Percentiles rank a stretch among this genome's conserved stretches.
phyloP scores from a whole-genome alignment of 2,113 vertebrate genomes.

The Pipa parva region DNA sequence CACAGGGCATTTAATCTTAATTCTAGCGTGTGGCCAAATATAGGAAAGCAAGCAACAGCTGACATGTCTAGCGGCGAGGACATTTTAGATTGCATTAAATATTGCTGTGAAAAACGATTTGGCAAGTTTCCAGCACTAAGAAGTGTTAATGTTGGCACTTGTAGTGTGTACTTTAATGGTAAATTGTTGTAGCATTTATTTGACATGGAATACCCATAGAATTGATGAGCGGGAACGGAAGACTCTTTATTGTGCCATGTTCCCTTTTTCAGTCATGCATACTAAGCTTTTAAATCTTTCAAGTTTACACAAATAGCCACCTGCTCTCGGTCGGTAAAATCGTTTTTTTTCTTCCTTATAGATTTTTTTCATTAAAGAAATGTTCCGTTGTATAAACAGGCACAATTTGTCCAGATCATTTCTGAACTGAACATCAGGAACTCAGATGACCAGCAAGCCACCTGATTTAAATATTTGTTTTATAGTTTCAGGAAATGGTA shows the following conservation, averaged over 20 bases:
- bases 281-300: slow-evolving; percentile 73
- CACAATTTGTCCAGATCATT: not conserved
- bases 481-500: slow-evolving; percentile 8
- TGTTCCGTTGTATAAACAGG: slow-evolving; percentile 66
- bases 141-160: slow-evolving; percentile 92
- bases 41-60: slow-evolving; percentile 80
- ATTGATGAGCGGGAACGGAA: slow-evolving; percentile 81
- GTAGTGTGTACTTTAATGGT: slow-evolving; percentile 83
- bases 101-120: slow-evolving; percentile 77
- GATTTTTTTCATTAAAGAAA: slow-evolving; percentile 53
- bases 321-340: slow-evolving; percentile 74
- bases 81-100: slow-evolving; percentile 81
- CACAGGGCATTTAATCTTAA: slow-evolving; percentile 64
- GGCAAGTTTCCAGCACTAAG: slow-evolving; percentile 76
- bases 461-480: slow-evolving; percentile 11
- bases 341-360: slow-evolving; percentile 76
- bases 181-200: slow-evolving; percentile 92
- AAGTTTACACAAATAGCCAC: slow-evolving; percentile 79
- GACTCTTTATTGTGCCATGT: slow-evolving; percentile 78
- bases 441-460: slow-evolving; percentile 8
- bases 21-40: slow-evolving; percentile 79
- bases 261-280: slow-evolving; percentile 90
- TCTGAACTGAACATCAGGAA: slow-evolving; percentile 1
- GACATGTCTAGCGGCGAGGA: slow-evolving; percentile 81
- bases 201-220: slow-evolving; percentile 82